Percentiles rank a stretch among this genome's conserved stretches.
These are phyloP conservation scores for Sycon ciliatum DNA, from an alignment of 37 sponge, comb jelly and placozoan genomes.

Conservation along the genomic window DNA sequence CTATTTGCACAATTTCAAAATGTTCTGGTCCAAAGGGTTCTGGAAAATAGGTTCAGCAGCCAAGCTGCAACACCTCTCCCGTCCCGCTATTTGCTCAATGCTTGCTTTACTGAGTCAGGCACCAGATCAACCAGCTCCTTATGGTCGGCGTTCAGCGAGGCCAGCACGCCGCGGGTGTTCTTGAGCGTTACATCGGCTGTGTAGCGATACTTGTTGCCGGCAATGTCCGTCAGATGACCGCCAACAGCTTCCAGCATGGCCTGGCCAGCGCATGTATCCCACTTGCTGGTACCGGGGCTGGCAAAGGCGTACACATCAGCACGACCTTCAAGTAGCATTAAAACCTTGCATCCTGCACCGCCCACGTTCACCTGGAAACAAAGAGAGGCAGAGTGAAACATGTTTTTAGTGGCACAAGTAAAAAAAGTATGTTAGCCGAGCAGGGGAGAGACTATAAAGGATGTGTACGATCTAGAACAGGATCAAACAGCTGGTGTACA, in stretches of 20 bases:
- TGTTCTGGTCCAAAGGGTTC: no score
- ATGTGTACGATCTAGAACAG: no score
- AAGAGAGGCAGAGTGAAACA: background rate
- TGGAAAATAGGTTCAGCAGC: no score
- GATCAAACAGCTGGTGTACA: no score
- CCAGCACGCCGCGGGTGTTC: conserved; percentile 39
- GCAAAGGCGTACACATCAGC: conserved; percentile 76
- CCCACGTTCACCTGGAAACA: conserved; percentile 45
- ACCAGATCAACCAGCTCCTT: no score
- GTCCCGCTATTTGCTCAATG: no score
- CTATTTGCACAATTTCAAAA: no score
- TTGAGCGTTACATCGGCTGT: conserved; percentile 23
- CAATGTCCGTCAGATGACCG: conserved; percentile 64
- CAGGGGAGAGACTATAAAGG: no score
- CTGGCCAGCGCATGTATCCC: conserved; percentile 96
- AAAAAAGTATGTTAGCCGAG: background rate
- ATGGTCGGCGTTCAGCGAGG: conserved; percentile 36
- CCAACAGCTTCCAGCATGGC: conserved; percentile 64
- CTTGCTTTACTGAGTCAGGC: no score
- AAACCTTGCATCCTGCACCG: conserved; percentile 79
- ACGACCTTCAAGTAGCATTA: conserved; percentile 69
- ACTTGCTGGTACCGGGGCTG: conserved; percentile 72
- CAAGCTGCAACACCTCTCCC: no score
- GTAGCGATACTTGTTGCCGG: conserved; percentile 54
- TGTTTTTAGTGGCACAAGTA: conserved; percentile 16